These are phyloP conservation scores for Dinothrombium tinctorium DNA, from an alignment of 1,140 invertebrate genomes.

Conservation along the genomic window DNA sequence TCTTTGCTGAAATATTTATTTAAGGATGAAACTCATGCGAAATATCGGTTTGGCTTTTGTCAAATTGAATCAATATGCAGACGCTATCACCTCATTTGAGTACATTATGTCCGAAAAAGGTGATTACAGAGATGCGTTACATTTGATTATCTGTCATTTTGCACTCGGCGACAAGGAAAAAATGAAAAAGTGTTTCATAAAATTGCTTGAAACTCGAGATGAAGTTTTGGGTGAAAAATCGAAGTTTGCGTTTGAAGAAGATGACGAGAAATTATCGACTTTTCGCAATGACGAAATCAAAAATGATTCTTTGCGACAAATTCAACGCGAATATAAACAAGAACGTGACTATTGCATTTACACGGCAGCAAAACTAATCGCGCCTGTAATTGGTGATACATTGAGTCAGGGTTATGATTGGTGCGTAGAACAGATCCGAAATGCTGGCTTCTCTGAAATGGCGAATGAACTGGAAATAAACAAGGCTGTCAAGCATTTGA, in stretches of 20 bases:
- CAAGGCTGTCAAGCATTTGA: slow-evolving; percentile 68
- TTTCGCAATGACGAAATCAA: slow-evolving; percentile 44
- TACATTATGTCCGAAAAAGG: slow-evolving; percentile 90
- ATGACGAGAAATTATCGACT: slow-evolving; percentile 45
- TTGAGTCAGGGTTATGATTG: slow-evolving; percentile 30
- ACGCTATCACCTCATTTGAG: slow-evolving; percentile 86
- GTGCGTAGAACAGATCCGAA: slow-evolving; percentile 53
- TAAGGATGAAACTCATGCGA: slow-evolving; percentile 85
- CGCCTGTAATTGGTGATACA: slow-evolving; percentile 43
- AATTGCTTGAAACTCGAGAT: slow-evolving; percentile 62
- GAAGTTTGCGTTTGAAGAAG: not conserved
- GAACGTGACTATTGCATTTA: slow-evolving; percentile 64
- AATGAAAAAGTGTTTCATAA: slow-evolving; percentile 74
- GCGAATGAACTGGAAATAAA: slow-evolving; percentile 78
- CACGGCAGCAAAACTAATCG: slow-evolving; percentile 72
- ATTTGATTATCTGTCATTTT: slow-evolving; percentile 77
- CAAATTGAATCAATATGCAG: slow-evolving; percentile 80
- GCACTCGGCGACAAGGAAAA: slow-evolving; percentile 76
- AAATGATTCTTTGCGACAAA: slow-evolving; percentile 9
- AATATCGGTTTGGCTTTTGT: slow-evolving; percentile 92
- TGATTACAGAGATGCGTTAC: slow-evolving; percentile 41
- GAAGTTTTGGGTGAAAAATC: slow-evolving; percentile 37
- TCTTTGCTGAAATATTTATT: slow-evolving; percentile 11
- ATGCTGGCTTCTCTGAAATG: slow-evolving; percentile 44
- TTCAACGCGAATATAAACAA: slow-evolving; percentile 25